Evolutionary conservation across 2,113 vertebrate genomes (phyloP), one percentile per base, ranked within the genome.

Genomic region (Dicentrarchus labrax): DNA sequence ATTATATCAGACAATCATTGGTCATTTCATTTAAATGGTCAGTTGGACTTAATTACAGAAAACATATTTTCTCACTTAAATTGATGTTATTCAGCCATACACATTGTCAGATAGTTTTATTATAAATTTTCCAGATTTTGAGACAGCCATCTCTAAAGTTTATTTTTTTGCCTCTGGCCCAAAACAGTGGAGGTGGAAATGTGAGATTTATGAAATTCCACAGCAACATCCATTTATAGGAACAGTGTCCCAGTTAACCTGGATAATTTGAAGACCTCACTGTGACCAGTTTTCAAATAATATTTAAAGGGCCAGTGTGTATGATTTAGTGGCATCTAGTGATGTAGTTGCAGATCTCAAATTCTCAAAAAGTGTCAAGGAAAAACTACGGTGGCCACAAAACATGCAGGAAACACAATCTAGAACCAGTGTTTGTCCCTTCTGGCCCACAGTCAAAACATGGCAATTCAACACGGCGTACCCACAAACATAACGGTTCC

Each of bases 221-320:
- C 56, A 79, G 69, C 22, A 51, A 45, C 41, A 53, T 22, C 12
- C 8, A 30, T 71, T 78, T 39, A 17, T 30, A 47, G 50, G 45
- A 64, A 36, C 56, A 68, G 13, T 60, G 57, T 71, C 62, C 15
- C 12, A 47, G 45, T 38, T 36, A 22, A 0, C 11, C 45, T 60
- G 53, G 12, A 54, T 51, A 45, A 76, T 50, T 72, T 82, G 4
- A 74, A 56, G 73, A 78, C 15, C 17, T 57, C 16, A 36, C 22
- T 38, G 61, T 13, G 51, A 72, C 38, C 13, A 5, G 15, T 38
- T 77, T 68, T 68, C 19, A 74, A 15, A 69, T 21, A n/a, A 54
- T 24, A 12, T 6, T 50, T 39, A 30, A 30, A 30, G 30, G 30
- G 30, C 30, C 30, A 30, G 30, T 30, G 30, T 30, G 30, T 30